Evolutionary conservation across 2,113 vertebrate genomes (phyloP).

Genomic region (Cochlearius cochlearius): DNA sequence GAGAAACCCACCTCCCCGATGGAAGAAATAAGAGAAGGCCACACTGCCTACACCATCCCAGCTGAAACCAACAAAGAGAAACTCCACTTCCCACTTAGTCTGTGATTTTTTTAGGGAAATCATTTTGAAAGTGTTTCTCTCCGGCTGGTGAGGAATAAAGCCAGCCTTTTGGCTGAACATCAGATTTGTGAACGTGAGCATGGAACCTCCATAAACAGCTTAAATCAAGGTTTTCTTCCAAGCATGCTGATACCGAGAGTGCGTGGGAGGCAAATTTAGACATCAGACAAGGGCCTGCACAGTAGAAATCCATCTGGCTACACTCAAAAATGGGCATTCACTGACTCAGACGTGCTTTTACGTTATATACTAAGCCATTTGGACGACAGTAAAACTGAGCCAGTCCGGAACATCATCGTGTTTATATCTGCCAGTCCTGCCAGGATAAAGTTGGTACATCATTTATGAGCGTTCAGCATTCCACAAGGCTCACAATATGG

Average conservation of each 20-base stretch:
- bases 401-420: slow-evolving; percentile 32
- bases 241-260: neutral
- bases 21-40: neutral
- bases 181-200: neutral
- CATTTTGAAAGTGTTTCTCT: neutral
- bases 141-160: neutral
- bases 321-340: slow-evolving; percentile 57
- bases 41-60: neutral
- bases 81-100: neutral
- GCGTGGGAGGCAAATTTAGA: slow-evolving; percentile 50
- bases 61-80: neutral
- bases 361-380: slow-evolving; percentile 52
- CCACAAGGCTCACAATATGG: slow-evolving; percentile 59
- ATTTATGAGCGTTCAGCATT: slow-evolving; percentile 48
- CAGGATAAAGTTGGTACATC: slow-evolving; percentile 59
- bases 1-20: neutral
- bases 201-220: slow-evolving; percentile 15
- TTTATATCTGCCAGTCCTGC: slow-evolving; percentile 53
- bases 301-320: slow-evolving; percentile 64
- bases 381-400: slow-evolving; percentile 53
- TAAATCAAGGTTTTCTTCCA: slow-evolving; percentile 52
- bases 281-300: slow-evolving; percentile 40
- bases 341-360: slow-evolving; percentile 38
- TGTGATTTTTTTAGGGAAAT: neutral
- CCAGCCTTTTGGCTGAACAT: neutral